These are phyloP conservation scores for Norana najaformis DNA, from an alignment of 2,888 invertebrate genomes.

Conservation along the genomic window DNA sequence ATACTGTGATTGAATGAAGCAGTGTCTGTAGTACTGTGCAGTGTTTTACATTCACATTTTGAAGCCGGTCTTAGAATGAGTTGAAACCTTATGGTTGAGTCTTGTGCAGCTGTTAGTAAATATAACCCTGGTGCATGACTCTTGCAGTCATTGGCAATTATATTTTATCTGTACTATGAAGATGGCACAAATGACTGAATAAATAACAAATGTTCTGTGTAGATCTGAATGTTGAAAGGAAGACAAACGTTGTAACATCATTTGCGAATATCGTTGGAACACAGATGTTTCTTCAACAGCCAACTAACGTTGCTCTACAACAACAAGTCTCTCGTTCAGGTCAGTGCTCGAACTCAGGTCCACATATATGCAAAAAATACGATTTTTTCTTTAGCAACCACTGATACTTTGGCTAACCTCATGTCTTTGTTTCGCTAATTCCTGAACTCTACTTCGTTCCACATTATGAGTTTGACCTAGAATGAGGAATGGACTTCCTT, in stretches of 20 bases:
- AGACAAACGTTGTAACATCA: slow-evolving; percentile 13
- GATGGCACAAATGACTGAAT: not conserved
- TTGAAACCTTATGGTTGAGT: not conserved
- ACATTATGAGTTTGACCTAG: not conserved
- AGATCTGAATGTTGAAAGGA: slow-evolving; percentile 13
- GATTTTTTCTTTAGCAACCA: not conserved
- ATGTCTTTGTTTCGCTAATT: not conserved
- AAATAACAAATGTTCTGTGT: not conserved
- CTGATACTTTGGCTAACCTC: not conserved
- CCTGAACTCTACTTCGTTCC: not conserved
- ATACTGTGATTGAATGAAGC: no score
- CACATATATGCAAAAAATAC: not conserved
- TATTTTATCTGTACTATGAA: not conserved
- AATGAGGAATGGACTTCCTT: not conserved
- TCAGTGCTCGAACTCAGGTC: not conserved
- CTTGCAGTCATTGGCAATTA: not conserved
- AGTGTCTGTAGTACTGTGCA: no score
- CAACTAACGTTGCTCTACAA: not conserved
- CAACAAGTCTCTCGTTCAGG: not conserved
- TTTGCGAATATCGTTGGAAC: slow-evolving; percentile 6
- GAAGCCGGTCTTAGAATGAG: no score
- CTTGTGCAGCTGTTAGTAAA: not conserved
- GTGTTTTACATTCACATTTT: no score
- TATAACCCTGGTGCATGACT: not conserved
- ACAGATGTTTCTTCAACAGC: not conserved